Base-by-base conservation (phyloP, 2,113 vertebrate genomes). In the Entelurus aequoreus region DNA sequence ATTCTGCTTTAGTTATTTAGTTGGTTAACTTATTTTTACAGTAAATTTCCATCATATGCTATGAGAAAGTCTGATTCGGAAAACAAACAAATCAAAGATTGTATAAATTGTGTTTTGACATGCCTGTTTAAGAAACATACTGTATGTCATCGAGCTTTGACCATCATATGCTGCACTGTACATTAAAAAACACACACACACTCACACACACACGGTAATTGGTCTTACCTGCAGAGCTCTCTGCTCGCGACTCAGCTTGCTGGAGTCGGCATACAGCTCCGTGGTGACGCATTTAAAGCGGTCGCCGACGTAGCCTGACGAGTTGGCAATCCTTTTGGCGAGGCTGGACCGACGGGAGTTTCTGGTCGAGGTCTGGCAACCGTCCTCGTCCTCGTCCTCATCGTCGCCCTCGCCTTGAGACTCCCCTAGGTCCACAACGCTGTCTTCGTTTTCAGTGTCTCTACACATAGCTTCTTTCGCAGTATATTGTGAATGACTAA, bases 241-340 rank as follows among this genome's bases (percentile, higher is more conserved):
- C 89, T 99, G 97, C 84, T 99, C 97, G 56, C 97, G 92, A 88
- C 96, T 96, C 76, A 99, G 92, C 87, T 98, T 95, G 90, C 95
- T 98, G 78, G 97, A 96, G 85, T 99, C 97, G 0, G 95, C 96
- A 0, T 98, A 98, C 77, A 99, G 93, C 78, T 99, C 97, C 0
- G 96, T 98, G 21, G 96, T 99, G 88, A 98, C 92, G 58, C 94
- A 98, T 89, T 99, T 99, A 93, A 99, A 95, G 66, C 95, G 93
- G 83, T 99, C 97, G 67, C 97, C 97, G 86, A 99, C 97, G 2
- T 95, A 99, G 90, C 97, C 97, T 0, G 95, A 91, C 14, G 97
- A 99, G 88, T 98, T 99, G 16, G 96, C 97, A 0, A 99, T 99
- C 83, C 97, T 91, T 77, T 96, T 99, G 62, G 96, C 94, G 87